Percentiles rank a stretch among this genome's conserved stretches.
phyloP scores from a whole-genome alignment of 2,113 vertebrate species.

The Macaca nemestrina region DNA sequence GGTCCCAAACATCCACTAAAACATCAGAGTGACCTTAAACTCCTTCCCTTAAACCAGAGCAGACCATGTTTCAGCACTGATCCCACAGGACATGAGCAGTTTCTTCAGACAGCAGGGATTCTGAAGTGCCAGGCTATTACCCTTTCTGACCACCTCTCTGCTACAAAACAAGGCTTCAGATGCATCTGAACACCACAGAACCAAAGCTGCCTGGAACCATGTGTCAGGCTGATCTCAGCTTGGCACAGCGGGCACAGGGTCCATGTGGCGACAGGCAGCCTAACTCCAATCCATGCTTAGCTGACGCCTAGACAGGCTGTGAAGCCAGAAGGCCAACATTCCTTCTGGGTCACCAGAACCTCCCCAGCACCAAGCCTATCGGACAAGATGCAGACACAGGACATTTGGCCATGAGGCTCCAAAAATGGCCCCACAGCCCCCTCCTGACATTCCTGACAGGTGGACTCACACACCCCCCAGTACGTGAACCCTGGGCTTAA shows the following conservation, averaged over 20 bases:
- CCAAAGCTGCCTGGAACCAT: neutral
- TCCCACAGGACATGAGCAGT: fast-evolving
- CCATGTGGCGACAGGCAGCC: fast-evolving
- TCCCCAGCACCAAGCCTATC: neutral
- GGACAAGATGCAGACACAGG: neutral
- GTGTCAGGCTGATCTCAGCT: neutral
- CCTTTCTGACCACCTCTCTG: neutral
- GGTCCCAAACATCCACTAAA: neutral
- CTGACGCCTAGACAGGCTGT: neutral
- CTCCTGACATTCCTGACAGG: neutral
- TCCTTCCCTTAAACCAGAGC: neutral
- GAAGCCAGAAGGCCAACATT: neutral
- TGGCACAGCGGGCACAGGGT: neutral
- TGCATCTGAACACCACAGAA: neutral
- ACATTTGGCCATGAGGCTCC: neutral
- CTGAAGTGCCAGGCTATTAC: neutral
- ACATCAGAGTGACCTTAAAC: neutral
- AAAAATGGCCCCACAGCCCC: neutral
- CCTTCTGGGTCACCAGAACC: neutral
- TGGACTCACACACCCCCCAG: fast-evolving
- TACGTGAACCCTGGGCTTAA: neutral
- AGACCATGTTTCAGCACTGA: neutral
- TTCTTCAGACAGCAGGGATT: neutral
- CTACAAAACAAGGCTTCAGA: neutral
- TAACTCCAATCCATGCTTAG: neutral